These are phyloP conservation scores for Anguilla anguilla DNA, from an alignment of 2,797 vertebrate species.

Conservation along the genomic window DNA sequence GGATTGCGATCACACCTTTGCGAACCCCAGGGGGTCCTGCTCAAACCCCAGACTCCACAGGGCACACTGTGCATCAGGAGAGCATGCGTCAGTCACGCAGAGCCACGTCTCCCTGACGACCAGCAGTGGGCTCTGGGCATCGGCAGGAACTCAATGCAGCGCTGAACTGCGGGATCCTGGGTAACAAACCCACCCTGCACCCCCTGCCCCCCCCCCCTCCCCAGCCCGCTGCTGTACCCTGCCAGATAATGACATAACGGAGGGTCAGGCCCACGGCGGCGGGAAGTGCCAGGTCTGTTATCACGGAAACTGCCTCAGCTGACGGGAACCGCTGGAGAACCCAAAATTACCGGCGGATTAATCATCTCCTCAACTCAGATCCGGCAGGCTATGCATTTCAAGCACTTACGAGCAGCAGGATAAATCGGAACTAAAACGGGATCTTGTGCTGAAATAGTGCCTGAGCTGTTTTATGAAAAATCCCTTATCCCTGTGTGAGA, in stretches of 20 bases:
- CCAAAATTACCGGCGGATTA: not conserved
- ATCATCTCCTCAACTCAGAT: not conserved
- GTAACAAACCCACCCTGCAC: not conserved
- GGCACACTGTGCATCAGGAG: not conserved
- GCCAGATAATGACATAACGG: not conserved
- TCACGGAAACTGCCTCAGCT: not conserved
- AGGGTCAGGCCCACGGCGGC: not conserved
- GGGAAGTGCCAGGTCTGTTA: not conserved
- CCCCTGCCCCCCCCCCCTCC: too few species aligned
- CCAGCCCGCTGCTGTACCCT: not conserved
- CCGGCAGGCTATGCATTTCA: not conserved
- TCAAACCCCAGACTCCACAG: not conserved
- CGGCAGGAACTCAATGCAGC: not conserved
- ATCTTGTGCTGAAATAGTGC: not conserved
- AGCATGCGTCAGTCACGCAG: not conserved
- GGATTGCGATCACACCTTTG: not conserved
- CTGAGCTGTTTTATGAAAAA: not conserved
- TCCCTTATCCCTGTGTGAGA: not conserved
- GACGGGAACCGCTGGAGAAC: not conserved
- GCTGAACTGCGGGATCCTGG: not conserved
- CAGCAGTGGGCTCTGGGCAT: not conserved
- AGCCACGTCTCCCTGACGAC: not conserved
- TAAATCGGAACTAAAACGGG: not conserved
- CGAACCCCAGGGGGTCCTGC: not conserved
- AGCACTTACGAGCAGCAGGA: not conserved